Percentiles rank a stretch among this genome's conserved stretches.
phyloP scores from a whole-genome alignment of 2,888 invertebrate species.

The Oxytorus armatus region DNA sequence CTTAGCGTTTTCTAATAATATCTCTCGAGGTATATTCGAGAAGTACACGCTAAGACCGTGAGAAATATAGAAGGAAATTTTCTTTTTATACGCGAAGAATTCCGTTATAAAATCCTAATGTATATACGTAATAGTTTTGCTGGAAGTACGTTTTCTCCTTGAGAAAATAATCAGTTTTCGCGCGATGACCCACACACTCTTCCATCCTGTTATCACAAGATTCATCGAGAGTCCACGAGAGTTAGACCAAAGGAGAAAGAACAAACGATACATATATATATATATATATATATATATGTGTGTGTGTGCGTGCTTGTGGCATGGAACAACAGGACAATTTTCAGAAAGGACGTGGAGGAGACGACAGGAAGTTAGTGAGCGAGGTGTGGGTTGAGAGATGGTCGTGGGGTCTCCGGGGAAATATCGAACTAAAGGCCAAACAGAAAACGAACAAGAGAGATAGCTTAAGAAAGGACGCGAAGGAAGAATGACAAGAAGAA shows the following conservation, averaged over 20 bases:
- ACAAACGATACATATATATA: not conserved
- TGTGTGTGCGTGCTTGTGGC: not conserved
- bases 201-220: slow-evolving; percentile 31
- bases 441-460: slow-evolving; percentile 20
- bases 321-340: slow-evolving; percentile 52
- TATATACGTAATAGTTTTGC: not conserved
- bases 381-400: slow-evolving; percentile 50
- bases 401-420: slow-evolving; percentile 65
- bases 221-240: slow-evolving; percentile 45
- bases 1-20: slow-evolving; percentile 21
- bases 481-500: slow-evolving; percentile 19
- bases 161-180: slow-evolving; percentile 69
- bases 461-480: too few species aligned
- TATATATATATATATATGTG: not conserved
- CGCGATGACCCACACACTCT: slow-evolving; percentile 64
- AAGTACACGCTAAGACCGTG: not conserved
- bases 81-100: not conserved
- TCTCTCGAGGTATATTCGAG: slow-evolving; percentile 10
- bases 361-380: slow-evolving; percentile 20
- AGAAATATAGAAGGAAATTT: not conserved
- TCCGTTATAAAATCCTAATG: not conserved
- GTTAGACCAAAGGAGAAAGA: not conserved
- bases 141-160: slow-evolving; percentile 24
- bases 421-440: slow-evolving; percentile 65
- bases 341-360: slow-evolving; percentile 40